Conservation (phyloP, 2,888 invertebrate species). For the Apeira syringaria region DNA sequence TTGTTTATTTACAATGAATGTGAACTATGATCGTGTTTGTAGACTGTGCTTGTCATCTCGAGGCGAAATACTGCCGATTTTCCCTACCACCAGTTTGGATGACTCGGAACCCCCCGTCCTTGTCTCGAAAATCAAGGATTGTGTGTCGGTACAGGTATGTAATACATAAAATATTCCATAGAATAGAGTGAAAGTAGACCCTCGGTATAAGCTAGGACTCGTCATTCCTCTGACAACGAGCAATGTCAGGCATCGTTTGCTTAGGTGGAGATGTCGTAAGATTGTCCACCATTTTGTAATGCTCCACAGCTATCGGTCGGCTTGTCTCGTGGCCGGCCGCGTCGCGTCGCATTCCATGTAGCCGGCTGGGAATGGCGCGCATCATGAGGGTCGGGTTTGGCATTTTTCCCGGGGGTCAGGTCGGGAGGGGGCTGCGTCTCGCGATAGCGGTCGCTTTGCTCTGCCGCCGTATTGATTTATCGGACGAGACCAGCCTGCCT, state of each 20-base stretch:
- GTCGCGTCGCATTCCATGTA: conserved; percentile 78
- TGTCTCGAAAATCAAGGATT: conserved; percentile 85
- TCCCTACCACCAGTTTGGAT: conserved; percentile 82
- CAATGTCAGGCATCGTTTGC: conserved; percentile 78
- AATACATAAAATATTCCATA: conserved; percentile 57
- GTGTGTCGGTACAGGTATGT: conserved; percentile 87
- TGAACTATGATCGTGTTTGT: conserved; percentile 84
- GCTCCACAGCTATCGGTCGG: conserved; percentile 79
- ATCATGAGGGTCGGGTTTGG: conserved; percentile 74
- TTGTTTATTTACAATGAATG: conserved; percentile 81
- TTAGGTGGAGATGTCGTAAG: conserved; percentile 84
- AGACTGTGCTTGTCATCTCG: conserved; percentile 85
- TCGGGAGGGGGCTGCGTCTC: conserved; percentile 70
- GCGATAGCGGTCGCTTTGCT: conserved; percentile 65
- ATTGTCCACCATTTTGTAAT: conserved; percentile 84
- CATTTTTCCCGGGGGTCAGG: conserved; percentile 76
- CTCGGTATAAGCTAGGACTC: conserved; percentile 77
- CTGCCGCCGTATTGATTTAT: conserved; percentile 79
- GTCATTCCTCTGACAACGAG: conserved; percentile 79
- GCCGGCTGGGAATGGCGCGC: conserved; percentile 74
- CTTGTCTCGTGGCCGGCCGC: conserved; percentile 76
- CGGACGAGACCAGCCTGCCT: conserved; percentile 79
- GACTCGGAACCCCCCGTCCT: conserved; percentile 81
- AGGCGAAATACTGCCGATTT: conserved; percentile 84
- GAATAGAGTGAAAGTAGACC: conserved; percentile 79